These are phyloP conservation scores for Pogonomyrmex barbatus DNA, from an alignment of 1,140 invertebrate genomes.

Conservation along the genomic window DNA sequence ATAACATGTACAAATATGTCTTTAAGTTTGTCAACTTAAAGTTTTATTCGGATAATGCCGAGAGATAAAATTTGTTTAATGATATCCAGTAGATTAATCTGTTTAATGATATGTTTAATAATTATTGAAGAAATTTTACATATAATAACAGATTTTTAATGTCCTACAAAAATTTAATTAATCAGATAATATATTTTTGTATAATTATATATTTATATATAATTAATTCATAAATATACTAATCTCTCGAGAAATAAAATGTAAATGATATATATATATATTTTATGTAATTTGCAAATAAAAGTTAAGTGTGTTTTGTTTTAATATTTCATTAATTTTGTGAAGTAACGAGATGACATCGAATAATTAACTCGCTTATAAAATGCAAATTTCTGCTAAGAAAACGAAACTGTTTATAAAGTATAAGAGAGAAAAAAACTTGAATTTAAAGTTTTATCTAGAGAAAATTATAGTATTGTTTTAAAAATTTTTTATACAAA, in stretches of 20 bases:
- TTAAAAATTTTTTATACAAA: constrained; percentile 62
- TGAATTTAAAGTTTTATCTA: background rate
- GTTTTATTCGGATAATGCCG: background rate
- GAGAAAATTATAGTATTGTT: background rate
- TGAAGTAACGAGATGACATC: background rate
- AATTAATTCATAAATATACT: background rate
- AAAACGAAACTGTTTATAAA: background rate
- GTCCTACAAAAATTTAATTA: background rate
- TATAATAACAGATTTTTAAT: background rate
- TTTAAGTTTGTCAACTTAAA: background rate
- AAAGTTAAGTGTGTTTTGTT: background rate
- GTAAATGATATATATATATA: no score
- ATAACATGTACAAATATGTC: background rate
- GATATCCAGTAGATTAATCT: background rate
- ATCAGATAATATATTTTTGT: background rate
- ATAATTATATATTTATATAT: background rate
- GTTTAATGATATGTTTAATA: background rate
- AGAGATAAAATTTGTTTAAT: constrained; percentile 13
- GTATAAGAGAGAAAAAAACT: background rate
- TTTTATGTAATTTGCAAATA: background rate
- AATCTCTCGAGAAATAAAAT: background rate
- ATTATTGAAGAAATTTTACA: background rate
- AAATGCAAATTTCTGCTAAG: background rate
- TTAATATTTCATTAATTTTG: background rate
- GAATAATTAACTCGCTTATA: background rate